Evolutionary conservation across 1,140 invertebrate genomes (phyloP).

Genomic region (Cylas formicarius): DNA sequence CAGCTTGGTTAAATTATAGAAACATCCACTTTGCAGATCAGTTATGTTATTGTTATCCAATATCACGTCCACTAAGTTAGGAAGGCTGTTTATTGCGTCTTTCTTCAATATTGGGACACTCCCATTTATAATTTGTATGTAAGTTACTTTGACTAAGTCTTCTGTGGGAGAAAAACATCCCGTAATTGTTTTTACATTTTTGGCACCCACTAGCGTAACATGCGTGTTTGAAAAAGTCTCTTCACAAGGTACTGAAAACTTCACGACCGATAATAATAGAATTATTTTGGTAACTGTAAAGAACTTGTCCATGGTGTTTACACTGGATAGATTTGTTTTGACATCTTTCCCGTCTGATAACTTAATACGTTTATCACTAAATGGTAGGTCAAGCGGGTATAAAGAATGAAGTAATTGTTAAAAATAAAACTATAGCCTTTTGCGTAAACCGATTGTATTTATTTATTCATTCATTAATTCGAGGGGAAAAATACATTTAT

Average conservation of each 20-base stretch:
- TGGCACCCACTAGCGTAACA: constrained; percentile 31
- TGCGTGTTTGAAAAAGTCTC: constrained; percentile 29
- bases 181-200: constrained; percentile 27
- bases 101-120: constrained; percentile 32
- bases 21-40: constrained; percentile 32
- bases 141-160: constrained; percentile 30
- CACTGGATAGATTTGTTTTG: constrained; percentile 21
- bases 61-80: constrained; percentile 31
- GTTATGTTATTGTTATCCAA: constrained; percentile 32
- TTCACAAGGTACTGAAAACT: constrained; percentile 17
- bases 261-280: constrained; percentile 14
- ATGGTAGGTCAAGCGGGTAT: constrained; percentile 18
- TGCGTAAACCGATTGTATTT: too few relatives aligned
- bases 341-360: constrained; percentile 15
- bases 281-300: too few relatives aligned
- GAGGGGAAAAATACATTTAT: too few relatives aligned
- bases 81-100: constrained; percentile 31
- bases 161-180: constrained; percentile 36
- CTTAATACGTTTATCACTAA: constrained; percentile 17
- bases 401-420: constrained; percentile 22
- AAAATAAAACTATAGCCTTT: too few relatives aligned
- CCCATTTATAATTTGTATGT: constrained; percentile 34
- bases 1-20: constrained; percentile 31
- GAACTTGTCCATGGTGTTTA: constrained; percentile 21
- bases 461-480: too few relatives aligned